Conservation (phyloP, 2,888 invertebrate species). For the Laothoe populi region DNA sequence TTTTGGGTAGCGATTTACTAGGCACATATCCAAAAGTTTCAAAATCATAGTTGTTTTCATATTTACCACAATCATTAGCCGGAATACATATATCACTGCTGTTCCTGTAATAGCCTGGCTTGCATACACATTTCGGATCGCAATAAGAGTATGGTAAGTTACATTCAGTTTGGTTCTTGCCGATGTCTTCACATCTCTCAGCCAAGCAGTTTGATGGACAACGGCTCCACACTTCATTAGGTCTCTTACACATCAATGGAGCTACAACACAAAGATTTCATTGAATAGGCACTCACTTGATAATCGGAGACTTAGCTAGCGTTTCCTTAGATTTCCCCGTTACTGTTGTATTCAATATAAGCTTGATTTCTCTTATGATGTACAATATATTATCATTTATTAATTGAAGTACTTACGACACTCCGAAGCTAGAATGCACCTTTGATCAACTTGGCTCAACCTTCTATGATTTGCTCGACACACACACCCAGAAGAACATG, state of each 20-base stretch:
- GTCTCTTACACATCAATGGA: conserved; percentile 50
- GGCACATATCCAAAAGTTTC: too few species aligned
- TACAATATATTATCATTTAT: conserved; percentile 30
- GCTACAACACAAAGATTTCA: conserved; percentile 42
- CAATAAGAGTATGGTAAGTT: conserved; percentile 32
- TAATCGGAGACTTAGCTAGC: conserved; percentile 27
- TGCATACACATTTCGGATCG: conserved; percentile 48
- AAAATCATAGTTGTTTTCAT: too few species aligned
- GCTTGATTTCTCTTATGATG: conserved; percentile 17
- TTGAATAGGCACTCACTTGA: conserved; percentile 18
- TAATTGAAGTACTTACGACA: conserved; percentile 51
- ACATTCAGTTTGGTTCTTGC: conserved; percentile 31
- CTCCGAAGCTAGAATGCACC: conserved; percentile 38
- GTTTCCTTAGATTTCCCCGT: too few species aligned
- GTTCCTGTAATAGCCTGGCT: conserved; percentile 43
- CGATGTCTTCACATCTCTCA: conserved; percentile 46
- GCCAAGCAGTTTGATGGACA: conserved; percentile 47
- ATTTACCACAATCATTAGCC: conserved; percentile 42
- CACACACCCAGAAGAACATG: conserved; percentile 59
- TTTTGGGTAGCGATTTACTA: too few species aligned
- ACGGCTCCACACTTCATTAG: conserved; percentile 50
- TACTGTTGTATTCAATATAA: too few species aligned
- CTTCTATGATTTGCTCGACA: conserved; percentile 48
- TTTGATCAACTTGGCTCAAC: conserved; percentile 26
- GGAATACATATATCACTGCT: conserved; percentile 42